These are phyloP conservation scores for Ernsta delagoae DNA, from an alignment of 2,888 invertebrate species.

Conservation along the genomic window DNA sequence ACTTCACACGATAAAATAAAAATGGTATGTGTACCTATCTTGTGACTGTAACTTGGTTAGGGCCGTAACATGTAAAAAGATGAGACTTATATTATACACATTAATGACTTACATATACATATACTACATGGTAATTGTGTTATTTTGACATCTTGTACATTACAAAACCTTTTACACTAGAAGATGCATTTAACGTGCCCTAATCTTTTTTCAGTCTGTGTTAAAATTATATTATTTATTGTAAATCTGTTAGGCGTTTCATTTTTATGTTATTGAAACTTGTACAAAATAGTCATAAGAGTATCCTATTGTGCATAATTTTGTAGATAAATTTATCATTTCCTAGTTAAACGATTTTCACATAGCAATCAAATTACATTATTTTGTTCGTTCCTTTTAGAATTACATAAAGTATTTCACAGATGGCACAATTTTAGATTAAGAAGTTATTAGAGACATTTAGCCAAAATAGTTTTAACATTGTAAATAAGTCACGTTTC, in stretches of 20 bases:
- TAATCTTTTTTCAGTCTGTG: slow-evolving; percentile 46
- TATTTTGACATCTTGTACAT: slow-evolving; percentile 27
- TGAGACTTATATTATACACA: slow-evolving; percentile 31
- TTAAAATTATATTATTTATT: slow-evolving; percentile 60
- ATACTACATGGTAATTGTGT: slow-evolving; percentile 2
- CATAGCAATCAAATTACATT: slow-evolving; percentile 25
- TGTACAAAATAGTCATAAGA: slow-evolving; percentile 80
- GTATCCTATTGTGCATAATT: slow-evolving; percentile 58
- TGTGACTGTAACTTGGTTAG: slow-evolving; percentile 53
- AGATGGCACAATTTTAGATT: slow-evolving; percentile 78
- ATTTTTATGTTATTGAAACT: slow-evolving; percentile 62
- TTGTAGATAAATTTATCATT: slow-evolving; percentile 66
- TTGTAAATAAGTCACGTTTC: slow-evolving; percentile 79
- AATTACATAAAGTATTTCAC: slow-evolving; percentile 47
- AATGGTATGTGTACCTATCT: slow-evolving; percentile 42
- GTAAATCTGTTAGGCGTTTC: slow-evolving; percentile 48
- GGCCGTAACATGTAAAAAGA: slow-evolving; percentile 48
- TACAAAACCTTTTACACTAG: slow-evolving; percentile 20
- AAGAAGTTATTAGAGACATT: slow-evolving; percentile 79
- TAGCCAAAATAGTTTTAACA: slow-evolving; percentile 82
- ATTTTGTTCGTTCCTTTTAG: slow-evolving; percentile 37
- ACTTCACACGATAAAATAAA: slow-evolving; percentile 31
- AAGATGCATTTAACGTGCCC: slow-evolving; percentile 38
- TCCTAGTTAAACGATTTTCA: slow-evolving; percentile 33
- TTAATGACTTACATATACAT: slow-evolving; percentile 25